Evolutionary conservation across 2,113 vertebrate species (phyloP).

Genomic region (Microcebus jonahi): DNA sequence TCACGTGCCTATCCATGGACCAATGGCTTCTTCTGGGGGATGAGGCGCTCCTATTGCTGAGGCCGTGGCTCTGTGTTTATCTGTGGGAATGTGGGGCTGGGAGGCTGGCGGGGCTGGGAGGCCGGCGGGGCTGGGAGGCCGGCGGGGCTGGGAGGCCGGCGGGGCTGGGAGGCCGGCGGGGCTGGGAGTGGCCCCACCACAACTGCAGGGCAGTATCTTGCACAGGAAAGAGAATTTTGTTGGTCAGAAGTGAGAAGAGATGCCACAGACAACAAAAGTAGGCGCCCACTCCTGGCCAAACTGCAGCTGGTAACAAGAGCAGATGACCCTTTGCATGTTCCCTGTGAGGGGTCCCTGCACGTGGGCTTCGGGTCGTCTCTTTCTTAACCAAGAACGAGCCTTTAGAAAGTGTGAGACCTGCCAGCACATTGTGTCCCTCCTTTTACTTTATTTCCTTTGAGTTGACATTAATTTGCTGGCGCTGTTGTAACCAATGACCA

Average conservation of each 20-base stretch:
- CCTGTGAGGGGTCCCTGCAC: no score
- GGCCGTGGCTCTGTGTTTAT: background rate
- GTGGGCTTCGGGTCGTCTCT: background rate
- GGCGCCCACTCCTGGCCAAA: background rate
- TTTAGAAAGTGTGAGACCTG: background rate
- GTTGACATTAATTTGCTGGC: background rate
- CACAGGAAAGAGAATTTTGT: background rate
- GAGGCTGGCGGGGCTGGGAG: background rate
- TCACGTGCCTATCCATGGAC: background rate
- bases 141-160: no score
- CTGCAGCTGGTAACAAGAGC: background rate
- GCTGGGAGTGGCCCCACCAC: background rate
- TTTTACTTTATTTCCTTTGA: background rate
- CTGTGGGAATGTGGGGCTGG: no score
- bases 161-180: no score
- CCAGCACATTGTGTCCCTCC: background rate
- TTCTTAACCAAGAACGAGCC: background rate
- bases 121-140: background rate
- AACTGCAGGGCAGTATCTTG: background rate
- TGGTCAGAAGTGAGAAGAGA: background rate
- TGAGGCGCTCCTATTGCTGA: background rate
- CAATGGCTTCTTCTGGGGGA: background rate
- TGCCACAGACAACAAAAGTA: background rate
- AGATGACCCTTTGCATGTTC: rapidly evolving
- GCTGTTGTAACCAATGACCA: background rate